Evolutionary conservation across 2,888 invertebrate genomes (phyloP).

Genomic region (Parnassius mnemosyne): DNA sequence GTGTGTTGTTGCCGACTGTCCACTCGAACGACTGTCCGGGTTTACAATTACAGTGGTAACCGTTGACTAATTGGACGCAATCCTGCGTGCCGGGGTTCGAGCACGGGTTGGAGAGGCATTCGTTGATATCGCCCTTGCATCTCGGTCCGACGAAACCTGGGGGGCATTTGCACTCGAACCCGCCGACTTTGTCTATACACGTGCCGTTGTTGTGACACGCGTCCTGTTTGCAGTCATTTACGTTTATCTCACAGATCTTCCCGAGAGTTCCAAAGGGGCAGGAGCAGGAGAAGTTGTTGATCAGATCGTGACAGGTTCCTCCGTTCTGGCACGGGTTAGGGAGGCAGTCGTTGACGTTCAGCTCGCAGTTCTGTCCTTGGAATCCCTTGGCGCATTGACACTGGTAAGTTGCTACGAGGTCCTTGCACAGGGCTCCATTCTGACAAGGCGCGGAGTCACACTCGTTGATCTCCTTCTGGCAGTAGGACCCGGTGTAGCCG

Average conservation of each 20-base stretch:
- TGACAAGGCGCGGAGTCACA: slow-evolving; percentile 95
- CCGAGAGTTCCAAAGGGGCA: slow-evolving; percentile 97
- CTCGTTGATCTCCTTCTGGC: slow-evolving; percentile 95
- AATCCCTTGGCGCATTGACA: slow-evolving; percentile 94
- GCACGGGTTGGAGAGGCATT: slow-evolving; percentile 96
- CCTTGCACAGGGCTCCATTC: slow-evolving; percentile 94
- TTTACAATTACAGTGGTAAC: slow-evolving; percentile 96
- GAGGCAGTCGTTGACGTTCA: slow-evolving; percentile 96
- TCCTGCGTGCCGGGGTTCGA: slow-evolving; percentile 90
- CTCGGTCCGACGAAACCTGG: slow-evolving; percentile 95
- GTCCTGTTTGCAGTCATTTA: slow-evolving; percentile 93
- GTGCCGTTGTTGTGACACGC: slow-evolving; percentile 97
- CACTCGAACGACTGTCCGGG: too few species aligned
- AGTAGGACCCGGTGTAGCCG: slow-evolving; percentile 96
- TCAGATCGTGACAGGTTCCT: slow-evolving; percentile 95
- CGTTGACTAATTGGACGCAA: slow-evolving; percentile 93
- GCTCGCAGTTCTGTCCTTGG: slow-evolving; percentile 95
- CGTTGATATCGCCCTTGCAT: slow-evolving; percentile 98
- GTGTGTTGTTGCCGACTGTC: too few species aligned
- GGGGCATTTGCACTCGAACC: slow-evolving; percentile 94
- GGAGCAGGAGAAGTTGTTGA: slow-evolving; percentile 93
- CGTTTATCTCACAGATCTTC: slow-evolving; percentile 94
- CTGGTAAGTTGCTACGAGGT: slow-evolving; percentile 92
- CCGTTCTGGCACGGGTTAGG: slow-evolving; percentile 97
- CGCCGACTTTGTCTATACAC: slow-evolving; percentile 95